Evolutionary conservation across 2,888 invertebrate species (phyloP).

Genomic region (Chorisops tibialis): DNA sequence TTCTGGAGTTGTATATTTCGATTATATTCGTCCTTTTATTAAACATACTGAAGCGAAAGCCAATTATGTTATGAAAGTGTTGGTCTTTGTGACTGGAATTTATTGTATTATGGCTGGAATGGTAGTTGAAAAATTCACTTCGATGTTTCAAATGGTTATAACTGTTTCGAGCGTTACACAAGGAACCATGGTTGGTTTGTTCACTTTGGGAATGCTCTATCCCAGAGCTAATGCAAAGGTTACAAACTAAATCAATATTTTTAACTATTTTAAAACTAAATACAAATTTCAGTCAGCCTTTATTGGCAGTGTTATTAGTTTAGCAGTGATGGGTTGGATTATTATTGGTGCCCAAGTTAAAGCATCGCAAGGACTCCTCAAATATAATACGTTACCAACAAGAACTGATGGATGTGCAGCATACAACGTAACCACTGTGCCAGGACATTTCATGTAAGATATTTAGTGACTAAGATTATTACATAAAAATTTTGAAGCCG

Average conservation of each 20-base stretch:
- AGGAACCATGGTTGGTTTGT: slow-evolving; percentile 61
- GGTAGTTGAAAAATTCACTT: slow-evolving; percentile 46
- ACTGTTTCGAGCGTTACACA: slow-evolving; percentile 51
- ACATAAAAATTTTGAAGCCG: no score
- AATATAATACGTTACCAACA: not conserved
- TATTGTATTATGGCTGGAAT: slow-evolving; percentile 56
- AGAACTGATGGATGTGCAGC: slow-evolving; percentile 3
- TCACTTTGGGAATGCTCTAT: slow-evolving; percentile 60
- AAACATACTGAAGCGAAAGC: slow-evolving; percentile 47
- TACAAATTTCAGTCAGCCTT: slow-evolving; percentile 25
- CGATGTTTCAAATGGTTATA: slow-evolving; percentile 50
- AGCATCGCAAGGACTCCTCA: not conserved
- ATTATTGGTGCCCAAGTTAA: slow-evolving; percentile 19
- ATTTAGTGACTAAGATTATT: no score
- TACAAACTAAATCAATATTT: not conserved
- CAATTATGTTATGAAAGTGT: slow-evolving; percentile 50
- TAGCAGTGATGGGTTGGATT: slow-evolving; percentile 24
- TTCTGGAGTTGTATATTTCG: slow-evolving; percentile 54
- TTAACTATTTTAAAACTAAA: not conserved
- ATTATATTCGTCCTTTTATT: slow-evolving; percentile 49
- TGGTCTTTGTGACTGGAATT: slow-evolving; percentile 51
- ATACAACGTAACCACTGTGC: not conserved
- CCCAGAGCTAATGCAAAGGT: slow-evolving; percentile 56
- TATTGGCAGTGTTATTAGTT: slow-evolving; percentile 12
- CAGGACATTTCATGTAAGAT: slow-evolving; percentile 5